These are phyloP conservation scores for Apamea sordens DNA, from an alignment of 2,888 invertebrate genomes.

Conservation along the genomic window DNA sequence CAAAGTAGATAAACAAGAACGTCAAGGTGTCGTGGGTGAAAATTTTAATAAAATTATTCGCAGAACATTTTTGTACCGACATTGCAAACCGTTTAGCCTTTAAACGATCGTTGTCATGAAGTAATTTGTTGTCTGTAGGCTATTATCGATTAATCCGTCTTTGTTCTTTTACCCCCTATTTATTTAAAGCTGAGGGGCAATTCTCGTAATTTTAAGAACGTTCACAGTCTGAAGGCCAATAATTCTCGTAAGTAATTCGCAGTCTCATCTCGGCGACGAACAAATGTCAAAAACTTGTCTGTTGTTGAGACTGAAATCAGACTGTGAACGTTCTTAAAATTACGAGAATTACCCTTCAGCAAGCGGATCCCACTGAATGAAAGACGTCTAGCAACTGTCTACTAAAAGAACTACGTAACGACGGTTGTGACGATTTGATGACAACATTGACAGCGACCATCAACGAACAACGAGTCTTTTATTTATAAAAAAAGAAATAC, in stretches of 20 bases:
- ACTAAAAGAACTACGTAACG: background rate
- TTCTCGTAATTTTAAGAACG: too few relatives aligned
- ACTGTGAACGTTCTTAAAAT: too few relatives aligned
- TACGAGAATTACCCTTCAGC: too few relatives aligned
- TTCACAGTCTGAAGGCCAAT: too few relatives aligned
- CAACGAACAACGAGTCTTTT: too few relatives aligned
- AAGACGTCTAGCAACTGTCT: background rate
- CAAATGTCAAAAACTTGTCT: too few relatives aligned
- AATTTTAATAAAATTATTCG: background rate
- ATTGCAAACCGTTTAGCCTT: conserved; percentile 13
- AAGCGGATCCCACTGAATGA: background rate
- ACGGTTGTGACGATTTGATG: background rate
- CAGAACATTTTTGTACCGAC: background rate
- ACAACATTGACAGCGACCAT: too few relatives aligned
- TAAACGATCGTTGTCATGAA: conserved; percentile 20
- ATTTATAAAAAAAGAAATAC: too few relatives aligned
- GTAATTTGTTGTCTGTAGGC: conserved; percentile 17
- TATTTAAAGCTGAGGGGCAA: background rate
- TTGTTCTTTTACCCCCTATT: background rate
- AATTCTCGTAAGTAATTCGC: too few relatives aligned
- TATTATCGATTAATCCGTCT: conserved; percentile 10
- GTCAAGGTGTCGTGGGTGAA: background rate
- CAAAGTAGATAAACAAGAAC: conserved; percentile 9
- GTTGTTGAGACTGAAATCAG: too few relatives aligned
- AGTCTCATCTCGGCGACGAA: too few relatives aligned